Conservation (phyloP, 2,797 vertebrate species). For the Taenioides sp. region DNA sequence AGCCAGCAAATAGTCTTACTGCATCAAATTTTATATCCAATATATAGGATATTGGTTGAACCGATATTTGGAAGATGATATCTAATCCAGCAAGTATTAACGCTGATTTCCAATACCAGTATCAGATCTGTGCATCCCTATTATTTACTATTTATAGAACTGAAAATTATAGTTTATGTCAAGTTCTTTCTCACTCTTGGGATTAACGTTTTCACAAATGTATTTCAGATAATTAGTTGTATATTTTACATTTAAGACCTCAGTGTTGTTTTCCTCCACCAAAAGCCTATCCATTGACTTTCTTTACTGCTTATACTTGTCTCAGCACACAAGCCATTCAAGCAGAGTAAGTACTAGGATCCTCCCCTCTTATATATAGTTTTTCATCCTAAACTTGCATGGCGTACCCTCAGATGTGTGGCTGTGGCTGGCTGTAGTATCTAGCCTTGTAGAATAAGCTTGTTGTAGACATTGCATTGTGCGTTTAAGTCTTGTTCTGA, state of each 20-base stretch:
- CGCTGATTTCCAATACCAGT: too few species aligned
- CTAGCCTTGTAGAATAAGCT: slow-evolving; percentile 53
- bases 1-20: too few species aligned
- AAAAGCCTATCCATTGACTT: slow-evolving; percentile 46
- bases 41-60: too few species aligned
- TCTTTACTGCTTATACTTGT: slow-evolving; percentile 55
- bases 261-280: slow-evolving; percentile 19
- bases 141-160: neutral
- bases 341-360: slow-evolving; percentile 68
- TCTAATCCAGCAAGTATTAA: too few species aligned
- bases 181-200: neutral
- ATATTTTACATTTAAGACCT: slow-evolving; percentile 10
- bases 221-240: neutral
- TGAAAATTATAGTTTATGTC: neutral
- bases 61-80: too few species aligned
- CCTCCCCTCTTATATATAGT: slow-evolving; percentile 39
- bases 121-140: too few species aligned
- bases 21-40: too few species aligned
- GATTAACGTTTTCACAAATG: neutral
- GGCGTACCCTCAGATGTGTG: slow-evolving; percentile 25
- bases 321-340: slow-evolving; percentile 68
- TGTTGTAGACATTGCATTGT: slow-evolving; percentile 39
- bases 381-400: slow-evolving; percentile 43
- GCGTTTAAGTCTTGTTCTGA: slow-evolving; percentile 40
- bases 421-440: slow-evolving; percentile 32